These are phyloP conservation scores for Pristionchus fissidentatus DNA, from an alignment of 2,888 invertebrate species.

Conservation along the genomic window DNA sequence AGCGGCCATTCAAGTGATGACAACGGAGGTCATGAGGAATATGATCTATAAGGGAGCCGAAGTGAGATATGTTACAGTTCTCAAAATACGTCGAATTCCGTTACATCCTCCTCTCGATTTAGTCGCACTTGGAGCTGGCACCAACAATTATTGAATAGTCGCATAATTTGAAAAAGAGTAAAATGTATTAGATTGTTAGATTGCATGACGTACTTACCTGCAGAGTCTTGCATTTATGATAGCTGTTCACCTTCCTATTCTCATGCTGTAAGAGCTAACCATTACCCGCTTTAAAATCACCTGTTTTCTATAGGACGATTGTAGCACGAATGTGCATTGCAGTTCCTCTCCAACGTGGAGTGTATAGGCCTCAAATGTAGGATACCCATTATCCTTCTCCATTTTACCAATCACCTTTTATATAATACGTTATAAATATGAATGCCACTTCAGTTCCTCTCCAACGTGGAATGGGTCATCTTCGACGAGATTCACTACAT, in stretches of 20 bases:
- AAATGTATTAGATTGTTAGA: background rate
- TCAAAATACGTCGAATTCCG: too few relatives aligned
- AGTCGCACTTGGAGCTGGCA: too few relatives aligned
- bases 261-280: too few relatives aligned
- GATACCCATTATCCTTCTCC: too few relatives aligned
- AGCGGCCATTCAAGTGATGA: conserved; percentile 98
- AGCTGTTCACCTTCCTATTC: too few relatives aligned
- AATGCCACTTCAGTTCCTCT: conserved; percentile 87
- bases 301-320: too few relatives aligned
- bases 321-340: too few relatives aligned
- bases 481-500: conserved; percentile 99
- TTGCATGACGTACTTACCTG: too few relatives aligned
- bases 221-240: too few relatives aligned
- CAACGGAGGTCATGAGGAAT: conserved; percentile 98
- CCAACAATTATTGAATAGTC: background rate
- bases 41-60: conserved; percentile 99
- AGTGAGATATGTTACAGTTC: conserved; percentile 60
- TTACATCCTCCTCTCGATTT: too few relatives aligned
- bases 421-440: background rate
- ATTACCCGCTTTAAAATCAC: too few relatives aligned
- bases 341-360: too few relatives aligned
- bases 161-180: background rate
- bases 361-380: background rate
- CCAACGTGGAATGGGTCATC: conserved; percentile 99
- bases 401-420: background rate